Evolutionary conservation across 2,888 invertebrate species (phyloP).

Genomic region (Hoplodrina ambigua): DNA sequence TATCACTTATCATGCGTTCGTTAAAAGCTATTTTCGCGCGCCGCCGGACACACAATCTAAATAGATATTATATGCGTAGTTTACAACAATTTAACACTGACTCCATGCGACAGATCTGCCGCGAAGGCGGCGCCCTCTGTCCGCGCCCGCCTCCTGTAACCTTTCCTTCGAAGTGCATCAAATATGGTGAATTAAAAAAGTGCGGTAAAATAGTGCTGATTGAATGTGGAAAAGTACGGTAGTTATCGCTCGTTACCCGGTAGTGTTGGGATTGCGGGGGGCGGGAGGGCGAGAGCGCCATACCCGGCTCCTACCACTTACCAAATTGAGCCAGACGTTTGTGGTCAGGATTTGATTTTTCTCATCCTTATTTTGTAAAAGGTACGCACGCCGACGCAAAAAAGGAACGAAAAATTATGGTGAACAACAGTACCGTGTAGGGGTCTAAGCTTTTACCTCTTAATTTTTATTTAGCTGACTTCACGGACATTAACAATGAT

Average conservation of each 20-base stretch:
- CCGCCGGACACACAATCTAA: constrained; percentile 86
- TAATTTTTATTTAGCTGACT: constrained; percentile 48
- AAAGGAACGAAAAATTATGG: constrained; percentile 88
- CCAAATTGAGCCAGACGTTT: constrained; percentile 99
- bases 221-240: constrained; percentile 61
- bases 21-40: constrained; percentile 75
- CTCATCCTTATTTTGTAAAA: constrained; percentile 96
- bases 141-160: constrained; percentile 85
- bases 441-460: constrained; percentile 62
- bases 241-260: constrained; percentile 57
- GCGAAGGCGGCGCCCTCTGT: constrained; percentile 83
- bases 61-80: constrained; percentile 76
- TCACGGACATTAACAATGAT: constrained; percentile 23
- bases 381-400: constrained; percentile 91
- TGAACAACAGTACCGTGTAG: constrained; percentile 77
- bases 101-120: constrained; percentile 88
- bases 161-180: constrained; percentile 68
- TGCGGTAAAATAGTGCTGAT: constrained; percentile 66
- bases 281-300: constrained; percentile 84
- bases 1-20: constrained; percentile 73
- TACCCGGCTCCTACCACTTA: constrained; percentile 93
- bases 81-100: constrained; percentile 88
- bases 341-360: constrained; percentile 99
- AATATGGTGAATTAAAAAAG: constrained; percentile 63
- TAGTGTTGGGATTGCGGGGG: constrained; percentile 71